Evolutionary conservation across 2,888 invertebrate species (phyloP), one percentile per base, ranked within the genome.

Genomic region (Teinopalpus imperialis): DNA sequence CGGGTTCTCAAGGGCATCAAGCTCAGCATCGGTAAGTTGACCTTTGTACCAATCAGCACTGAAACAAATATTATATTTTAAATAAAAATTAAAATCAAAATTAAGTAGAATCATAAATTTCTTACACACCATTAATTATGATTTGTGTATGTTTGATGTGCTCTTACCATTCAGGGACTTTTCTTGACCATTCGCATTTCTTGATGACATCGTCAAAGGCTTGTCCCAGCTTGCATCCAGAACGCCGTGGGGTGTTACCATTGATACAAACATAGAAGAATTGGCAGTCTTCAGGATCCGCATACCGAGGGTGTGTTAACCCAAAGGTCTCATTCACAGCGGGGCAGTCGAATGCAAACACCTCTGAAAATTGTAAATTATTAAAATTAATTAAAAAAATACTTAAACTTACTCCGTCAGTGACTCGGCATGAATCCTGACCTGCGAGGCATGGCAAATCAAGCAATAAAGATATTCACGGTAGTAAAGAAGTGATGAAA

Each of bases 221-320:
- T 74, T 96, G 96, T 1, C 97, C 97, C 14, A 95, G 90, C 75
- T 94, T 95, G 83, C 97, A 97, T 9, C 97, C 97, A 56, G 94
- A 96, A 47, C 96, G 91, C 10, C 97, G 90, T 0, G 97, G 96
- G 0, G 93, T 92, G 56, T 94, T 92, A 0, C 97, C 97, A 66
- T 97, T 96, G 59, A 97, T 95, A 76, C 97, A 97, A 5, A 97
- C 96, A 77, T 95, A 97, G 90, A 97, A 97, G 89, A 90, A 97
- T 81, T 96, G 97, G 61, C 97, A 97, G 73, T 97, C 96, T 9
- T 95, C 94, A 7, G 94, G 93, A 75, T 97, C 97, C 0, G 96
- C 92, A 71, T 95, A 97, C 0, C 97, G 91, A 0, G 96, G 97
- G 81, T 97, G 97, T 0, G 94, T 94, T 14, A 92, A 90, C 0